Percentiles rank a stretch among this genome's conserved stretches.
Conservation (phyloP, 2,797 vertebrate species). For the Hozukius guyotensis region DNA sequence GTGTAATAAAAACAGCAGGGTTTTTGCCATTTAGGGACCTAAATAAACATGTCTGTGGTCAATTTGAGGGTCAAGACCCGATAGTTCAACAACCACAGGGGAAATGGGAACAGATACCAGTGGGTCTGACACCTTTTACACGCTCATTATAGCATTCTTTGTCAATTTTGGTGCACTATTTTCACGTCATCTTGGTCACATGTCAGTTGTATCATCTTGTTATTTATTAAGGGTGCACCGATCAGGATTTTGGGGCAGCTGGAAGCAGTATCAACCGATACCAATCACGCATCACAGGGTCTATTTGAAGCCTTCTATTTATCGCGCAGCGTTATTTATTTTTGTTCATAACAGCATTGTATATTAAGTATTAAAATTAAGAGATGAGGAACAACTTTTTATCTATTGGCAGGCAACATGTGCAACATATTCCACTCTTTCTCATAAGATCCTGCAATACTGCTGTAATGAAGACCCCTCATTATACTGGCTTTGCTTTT, state of each 20-base stretch:
- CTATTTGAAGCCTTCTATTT: neutral
- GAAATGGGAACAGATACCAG: neutral
- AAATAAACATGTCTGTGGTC: constrained; percentile 9
- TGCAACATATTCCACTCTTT: neutral
- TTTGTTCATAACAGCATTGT: neutral
- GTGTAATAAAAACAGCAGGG: constrained; percentile 19
- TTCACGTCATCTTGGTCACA: neutral
- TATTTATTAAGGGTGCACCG: neutral
- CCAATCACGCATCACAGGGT: neutral
- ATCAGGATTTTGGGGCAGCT: neutral
- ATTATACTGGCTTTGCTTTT: neutral
- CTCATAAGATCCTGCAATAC: neutral
- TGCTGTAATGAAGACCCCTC: neutral
- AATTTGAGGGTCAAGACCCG: neutral
- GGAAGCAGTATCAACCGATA: neutral
- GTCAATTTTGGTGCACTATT: neutral
- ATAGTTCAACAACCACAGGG: constrained; percentile 5
- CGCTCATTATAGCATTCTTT: neutral
- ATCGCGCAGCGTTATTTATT: neutral
- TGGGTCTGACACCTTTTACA: neutral
- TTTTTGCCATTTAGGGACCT: constrained; percentile 26
- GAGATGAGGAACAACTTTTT: neutral
- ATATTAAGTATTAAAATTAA: neutral
- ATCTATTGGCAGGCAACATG: neutral
- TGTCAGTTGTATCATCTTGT: neutral